A percentile compares a stretch with the other conserved stretches of the same genome.
Conservation (phyloP, 2,888 invertebrate genomes). For the Hydraecia micacea region DNA sequence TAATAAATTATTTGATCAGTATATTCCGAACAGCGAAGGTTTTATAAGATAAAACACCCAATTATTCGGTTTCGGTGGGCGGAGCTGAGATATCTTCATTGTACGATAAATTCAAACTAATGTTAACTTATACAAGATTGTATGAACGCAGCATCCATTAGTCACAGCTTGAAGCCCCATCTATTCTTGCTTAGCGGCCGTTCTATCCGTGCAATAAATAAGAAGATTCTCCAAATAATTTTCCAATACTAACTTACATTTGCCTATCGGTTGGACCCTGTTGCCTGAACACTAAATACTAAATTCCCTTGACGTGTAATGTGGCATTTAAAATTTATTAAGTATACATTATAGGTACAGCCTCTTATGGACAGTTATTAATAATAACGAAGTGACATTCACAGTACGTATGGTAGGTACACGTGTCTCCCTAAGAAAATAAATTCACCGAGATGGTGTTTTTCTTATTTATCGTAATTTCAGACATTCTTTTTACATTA, state of each 20-base stretch:
- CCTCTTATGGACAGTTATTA: slow-evolving; percentile 75
- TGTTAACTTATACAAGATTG: slow-evolving; percentile 80
- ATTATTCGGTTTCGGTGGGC: slow-evolving; percentile 80
- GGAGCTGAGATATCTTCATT: slow-evolving; percentile 85
- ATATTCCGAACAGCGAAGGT: slow-evolving; percentile 71
- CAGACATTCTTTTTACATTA: slow-evolving; percentile 61
- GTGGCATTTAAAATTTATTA: slow-evolving; percentile 62
- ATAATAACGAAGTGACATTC: slow-evolving; percentile 73
- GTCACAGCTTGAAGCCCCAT: slow-evolving; percentile 86
- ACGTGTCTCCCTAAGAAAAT: slow-evolving; percentile 70
- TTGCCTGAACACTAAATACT: slow-evolving; percentile 57
- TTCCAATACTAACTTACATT: slow-evolving; percentile 71
- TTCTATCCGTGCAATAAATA: slow-evolving; percentile 80
- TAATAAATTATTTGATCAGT: slow-evolving; percentile 80
- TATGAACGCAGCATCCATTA: slow-evolving; percentile 80
- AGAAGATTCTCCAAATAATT: slow-evolving; percentile 82
- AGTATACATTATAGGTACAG: slow-evolving; percentile 73
- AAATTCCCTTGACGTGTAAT: slow-evolving; percentile 60
- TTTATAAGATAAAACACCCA: slow-evolving; percentile 78
- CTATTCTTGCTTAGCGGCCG: slow-evolving; percentile 81
- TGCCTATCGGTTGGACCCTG: slow-evolving; percentile 64
- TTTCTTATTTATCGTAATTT: slow-evolving; percentile 67
- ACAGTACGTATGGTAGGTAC: slow-evolving; percentile 62
- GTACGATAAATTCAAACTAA: slow-evolving; percentile 85
- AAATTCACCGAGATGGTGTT: slow-evolving; percentile 66